These are phyloP conservation scores for Romanogobio albipinnatus DNA, from an alignment of 2,113 vertebrate genomes.

Conservation along the genomic window DNA sequence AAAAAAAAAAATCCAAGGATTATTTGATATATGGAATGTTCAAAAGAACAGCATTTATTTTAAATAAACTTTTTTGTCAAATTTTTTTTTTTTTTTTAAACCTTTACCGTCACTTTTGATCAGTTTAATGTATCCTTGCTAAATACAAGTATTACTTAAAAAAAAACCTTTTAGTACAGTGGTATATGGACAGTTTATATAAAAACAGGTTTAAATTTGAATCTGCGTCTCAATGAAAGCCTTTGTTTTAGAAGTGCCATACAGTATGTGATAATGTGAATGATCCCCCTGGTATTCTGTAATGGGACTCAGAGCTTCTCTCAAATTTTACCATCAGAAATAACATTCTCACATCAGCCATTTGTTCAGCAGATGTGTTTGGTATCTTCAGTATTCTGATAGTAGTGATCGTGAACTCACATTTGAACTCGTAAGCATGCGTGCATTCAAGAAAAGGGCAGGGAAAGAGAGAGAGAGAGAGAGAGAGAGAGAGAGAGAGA, in stretches of 20 bases:
- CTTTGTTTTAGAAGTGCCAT: background rate
- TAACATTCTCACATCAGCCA: slow-evolving; percentile 15
- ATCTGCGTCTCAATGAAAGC: background rate
- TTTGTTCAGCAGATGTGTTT: slow-evolving; percentile 50
- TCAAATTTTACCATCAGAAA: slow-evolving; percentile 7
- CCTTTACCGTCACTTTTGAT: background rate
- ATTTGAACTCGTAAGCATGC: slow-evolving; percentile 15
- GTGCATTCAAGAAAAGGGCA: slow-evolving; percentile 27
- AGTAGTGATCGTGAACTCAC: background rate
- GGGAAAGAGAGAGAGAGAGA: background rate
- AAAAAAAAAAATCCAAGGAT: no score
- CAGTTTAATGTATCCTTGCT: background rate
- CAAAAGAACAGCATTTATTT: background rate
- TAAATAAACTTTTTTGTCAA: background rate
- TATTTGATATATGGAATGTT: background rate
- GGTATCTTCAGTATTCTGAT: slow-evolving; percentile 33
- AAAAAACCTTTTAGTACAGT: no score
- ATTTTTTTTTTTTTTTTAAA: no score
- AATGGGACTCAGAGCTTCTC: background rate
- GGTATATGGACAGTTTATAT: background rate
- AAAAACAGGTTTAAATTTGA: background rate
- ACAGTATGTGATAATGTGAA: no score
- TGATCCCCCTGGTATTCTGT: background rate
- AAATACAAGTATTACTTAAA: background rate
- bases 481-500: background rate